Evolutionary conservation across 2,797 vertebrate species (phyloP), one percentile per base, ranked within the genome.

Genomic region (Peromyscus attwateri): DNA sequence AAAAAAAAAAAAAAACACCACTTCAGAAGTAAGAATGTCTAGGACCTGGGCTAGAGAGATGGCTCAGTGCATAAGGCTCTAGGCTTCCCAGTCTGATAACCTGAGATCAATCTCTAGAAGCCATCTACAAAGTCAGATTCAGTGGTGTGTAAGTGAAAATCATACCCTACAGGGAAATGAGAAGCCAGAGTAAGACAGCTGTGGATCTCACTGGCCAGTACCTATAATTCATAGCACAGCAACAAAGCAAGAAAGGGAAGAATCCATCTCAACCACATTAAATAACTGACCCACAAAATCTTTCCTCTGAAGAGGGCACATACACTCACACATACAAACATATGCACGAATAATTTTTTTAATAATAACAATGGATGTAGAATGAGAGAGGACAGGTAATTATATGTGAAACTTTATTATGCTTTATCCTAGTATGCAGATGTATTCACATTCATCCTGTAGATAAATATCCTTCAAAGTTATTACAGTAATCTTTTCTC

Each of bases 61-160:
- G 11, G 0, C 2, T 70, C 23, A 17, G 2, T 27, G 14, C 3
- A 19, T 40, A 55, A 71, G 8, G 3, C 1, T 3, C 6, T 52
- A 17, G 7, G 0, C 13, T 55, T 55, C 10, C 25, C 12, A 29
- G 1, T 4, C 23, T 19, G 14, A 1, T 73, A 55, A 55, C 25
- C 49, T 73, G 68, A 55, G 23, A 27, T 55, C 5, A 6, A 49
- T 68, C 19, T 21, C 23, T 37, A 73, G 66, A 87, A 87, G 31
- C 34, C 19, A 68, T 12, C 3, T 70, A 25, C 6, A 52, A 55
- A 57, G 27, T 25, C 34, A 37, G 16, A 87, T 40, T 11, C 49
- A 87, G 21, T 55, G 4, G 34, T 73, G n/a, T 55, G 27, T 19
- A 10, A 57, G 14, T 40, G 46, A 23, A 87, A 4, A 11, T 55